phyloP scores from a whole-genome alignment of 2,113 vertebrate species.

The Sander lucioperca region DNA sequence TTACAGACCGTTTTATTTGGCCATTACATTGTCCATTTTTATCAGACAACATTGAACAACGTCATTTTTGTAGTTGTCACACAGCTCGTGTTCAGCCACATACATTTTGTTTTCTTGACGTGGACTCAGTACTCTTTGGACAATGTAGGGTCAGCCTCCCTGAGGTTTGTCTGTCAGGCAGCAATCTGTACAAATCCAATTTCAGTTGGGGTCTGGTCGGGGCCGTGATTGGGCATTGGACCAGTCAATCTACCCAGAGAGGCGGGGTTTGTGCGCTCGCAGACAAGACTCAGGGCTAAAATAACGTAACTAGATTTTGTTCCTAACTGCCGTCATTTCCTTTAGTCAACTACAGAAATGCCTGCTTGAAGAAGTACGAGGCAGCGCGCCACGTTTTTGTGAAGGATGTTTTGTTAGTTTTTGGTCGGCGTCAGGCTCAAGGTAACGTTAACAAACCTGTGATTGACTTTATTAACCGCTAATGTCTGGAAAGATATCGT shows the following conservation, averaged over 20 bases:
- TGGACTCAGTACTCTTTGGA: constrained; percentile 23
- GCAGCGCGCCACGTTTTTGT: constrained; percentile 65
- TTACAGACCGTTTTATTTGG: too few species aligned
- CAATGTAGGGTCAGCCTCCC: fast-evolving
- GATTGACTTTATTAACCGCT: not conserved
- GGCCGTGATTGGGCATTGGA: not conserved
- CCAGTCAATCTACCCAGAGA: not conserved
- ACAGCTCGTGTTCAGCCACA: not conserved
- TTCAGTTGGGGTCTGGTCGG: fast-evolving
- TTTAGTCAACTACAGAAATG: constrained; percentile 36
- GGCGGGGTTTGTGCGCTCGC: not conserved
- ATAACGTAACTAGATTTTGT: fast-evolving
- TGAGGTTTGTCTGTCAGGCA: not conserved
- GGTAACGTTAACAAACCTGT: not conserved
- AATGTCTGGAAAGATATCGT: not conserved
- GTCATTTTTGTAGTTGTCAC: not conserved
- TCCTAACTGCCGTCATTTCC: constrained; percentile 65
- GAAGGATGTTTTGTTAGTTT: constrained; percentile 35
- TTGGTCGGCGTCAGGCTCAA: not conserved
- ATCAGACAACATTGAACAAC: too few species aligned
- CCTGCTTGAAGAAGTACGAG: constrained; percentile 26
- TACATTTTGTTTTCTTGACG: not conserved
- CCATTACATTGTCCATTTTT: too few species aligned
- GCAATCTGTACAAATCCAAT: not conserved
- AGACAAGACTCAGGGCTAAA: constrained; percentile 6